Base-by-base conservation (phyloP, 2,888 invertebrate genomes). In the Urechis unicinctus region DNA sequence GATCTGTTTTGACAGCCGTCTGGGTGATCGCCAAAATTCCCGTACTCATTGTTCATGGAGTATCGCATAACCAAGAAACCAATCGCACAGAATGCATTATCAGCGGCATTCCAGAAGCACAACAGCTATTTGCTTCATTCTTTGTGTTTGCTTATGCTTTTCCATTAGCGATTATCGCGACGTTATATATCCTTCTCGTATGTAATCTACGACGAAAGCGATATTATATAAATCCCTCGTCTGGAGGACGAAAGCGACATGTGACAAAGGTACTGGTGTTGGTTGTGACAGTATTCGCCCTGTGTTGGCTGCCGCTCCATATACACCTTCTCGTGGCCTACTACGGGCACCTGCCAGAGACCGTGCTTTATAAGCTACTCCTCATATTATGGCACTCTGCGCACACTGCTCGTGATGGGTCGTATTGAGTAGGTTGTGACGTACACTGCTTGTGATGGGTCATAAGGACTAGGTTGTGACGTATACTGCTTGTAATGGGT, bases 281-380 rank as follows among this genome's bases (percentile, higher is more conserved):
- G 52, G 91, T 93, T 50, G 91, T 93, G 1, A 85, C 90, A 53
- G 91, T 91, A 50, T 95, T 95, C 78, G 92, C 93, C 25, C 83
- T 91, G 43, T 92, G 92, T 80, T 94, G 94, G 94, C 86, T 89
- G 68, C 94, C 94, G 28, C 89, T 94, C 72, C 92, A 93, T 29
- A 43, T 60, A 4, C 63, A 64, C 45, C 52, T 61, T 6, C 45
- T 64, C 28, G 25, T 58, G 41, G 49, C 52, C 22, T 61, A 61
- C 53, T 61, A 48, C 51, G 55, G 55, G 3, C 22, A 41, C 1
- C 51, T 49, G 30, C 60, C 61, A 1, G 24, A 52, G 46, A 26
- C 48, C 3, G 25, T 46, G 28, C 24, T 45, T 28, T 63, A 63
- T 52, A 48, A 63, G 54, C 50, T 61, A 3, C 52, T 52, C 31